Evolutionary conservation across 2,888 invertebrate genomes (phyloP), one percentile per base, ranked within the genome.

Genomic region (Melolontha melolontha): DNA sequence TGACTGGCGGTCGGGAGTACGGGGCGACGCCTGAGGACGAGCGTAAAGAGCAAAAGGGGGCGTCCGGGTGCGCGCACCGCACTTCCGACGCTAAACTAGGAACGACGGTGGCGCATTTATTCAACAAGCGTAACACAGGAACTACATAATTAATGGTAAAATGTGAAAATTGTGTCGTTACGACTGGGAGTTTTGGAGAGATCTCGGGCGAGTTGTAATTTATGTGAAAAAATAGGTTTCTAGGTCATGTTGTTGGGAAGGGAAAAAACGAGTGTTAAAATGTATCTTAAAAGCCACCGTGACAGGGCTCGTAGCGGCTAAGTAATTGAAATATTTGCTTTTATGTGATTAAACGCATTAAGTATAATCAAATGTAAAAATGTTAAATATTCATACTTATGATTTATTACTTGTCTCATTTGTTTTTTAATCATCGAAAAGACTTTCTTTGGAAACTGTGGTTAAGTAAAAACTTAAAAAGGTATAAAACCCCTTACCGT

Each of bases 21-120:
- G 66, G 29, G 55, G 40, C 14, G 57, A 64, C 59, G 68, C 54
- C 63, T 66, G 67, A 67, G 69, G 67, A 29, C 44, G 64, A 71
- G 69, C 64, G 64, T 40, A 54, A 39, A 54, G 34, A 34, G 68
- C 59, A 40, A 55, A 52, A 47, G 44, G 27, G 49, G 59, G 14
- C 39, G 64, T 5, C 47, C 16, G 8, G 29, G 57, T 57, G 57
- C 17, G 49, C 39, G 41, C 59, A 40, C 22, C 57, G 16, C 55
- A 49, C 55, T 55, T 41, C 55, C 42, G 22, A 42, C 55, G 59
- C 8, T 27, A 47, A 29, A 47, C 59, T 59, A 47, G 59, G 44
- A 59, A 39, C 57, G 50, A 42, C 27, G 55, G 34, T 10, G 34
- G 52, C 52, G 44, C 42, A 52, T 44, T 64, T 64, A 52, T 64